These are phyloP conservation scores for Syrista parreyssii DNA, from an alignment of 2,888 invertebrate genomes.

Conservation along the genomic window DNA sequence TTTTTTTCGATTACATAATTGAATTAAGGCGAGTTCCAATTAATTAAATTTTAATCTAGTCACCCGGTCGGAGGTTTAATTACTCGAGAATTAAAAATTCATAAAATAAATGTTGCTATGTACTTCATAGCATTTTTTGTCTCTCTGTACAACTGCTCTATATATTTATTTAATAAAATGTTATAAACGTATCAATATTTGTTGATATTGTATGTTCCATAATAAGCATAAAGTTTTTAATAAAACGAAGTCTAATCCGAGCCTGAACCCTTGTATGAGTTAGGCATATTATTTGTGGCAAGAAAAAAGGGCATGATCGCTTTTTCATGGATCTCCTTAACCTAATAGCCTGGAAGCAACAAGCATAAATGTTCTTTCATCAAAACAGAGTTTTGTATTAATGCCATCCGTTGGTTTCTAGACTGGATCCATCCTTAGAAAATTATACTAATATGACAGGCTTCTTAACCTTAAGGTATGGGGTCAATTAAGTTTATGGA, in stretches of 20 bases:
- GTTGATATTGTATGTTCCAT: not conserved
- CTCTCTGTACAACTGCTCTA: conserved; percentile 44
- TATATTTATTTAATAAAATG: conserved; percentile 50
- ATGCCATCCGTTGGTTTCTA: not conserved
- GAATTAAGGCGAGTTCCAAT: not conserved
- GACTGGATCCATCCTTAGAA: too few relatives aligned
- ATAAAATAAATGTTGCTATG: not conserved
- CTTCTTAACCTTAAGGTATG: too few relatives aligned
- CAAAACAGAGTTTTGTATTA: not conserved
- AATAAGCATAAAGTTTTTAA: not conserved
- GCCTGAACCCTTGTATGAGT: not conserved
- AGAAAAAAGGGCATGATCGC: not conserved
- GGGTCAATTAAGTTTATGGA: too few relatives aligned
- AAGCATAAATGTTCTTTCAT: not conserved
- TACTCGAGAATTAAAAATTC: not conserved
- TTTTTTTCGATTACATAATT: not conserved
- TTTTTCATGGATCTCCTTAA: not conserved
- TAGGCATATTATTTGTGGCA: not conserved
- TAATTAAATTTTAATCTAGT: not conserved
- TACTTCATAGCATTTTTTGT: conserved; percentile 19
- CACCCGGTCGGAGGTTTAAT: not conserved
- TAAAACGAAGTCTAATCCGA: not conserved
- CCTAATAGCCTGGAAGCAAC: not conserved
- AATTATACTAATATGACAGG: too few relatives aligned
- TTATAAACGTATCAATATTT: conserved; percentile 14